Evolutionary conservation across 2,888 invertebrate species (phyloP).

Genomic region (Drosophila ezoana): DNA sequence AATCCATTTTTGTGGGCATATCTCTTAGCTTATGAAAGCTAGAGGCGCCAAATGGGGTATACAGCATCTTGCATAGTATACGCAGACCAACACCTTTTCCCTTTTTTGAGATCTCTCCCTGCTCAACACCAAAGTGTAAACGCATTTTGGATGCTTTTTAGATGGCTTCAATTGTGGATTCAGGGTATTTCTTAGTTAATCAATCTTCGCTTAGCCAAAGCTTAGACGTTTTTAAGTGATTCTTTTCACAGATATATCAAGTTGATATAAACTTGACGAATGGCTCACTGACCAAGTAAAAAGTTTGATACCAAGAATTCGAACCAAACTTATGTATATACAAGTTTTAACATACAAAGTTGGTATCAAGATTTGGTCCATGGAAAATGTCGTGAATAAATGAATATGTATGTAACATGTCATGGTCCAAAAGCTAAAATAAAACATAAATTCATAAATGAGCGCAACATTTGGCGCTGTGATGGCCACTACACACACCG

Average conservation of each 20-base stretch:
- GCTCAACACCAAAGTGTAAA: too few relatives aligned
- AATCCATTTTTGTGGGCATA: too few relatives aligned
- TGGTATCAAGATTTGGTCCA: conserved; percentile 16
- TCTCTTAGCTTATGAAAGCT: too few relatives aligned
- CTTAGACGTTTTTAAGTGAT: background rate
- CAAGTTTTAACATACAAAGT: background rate
- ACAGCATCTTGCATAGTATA: too few relatives aligned
- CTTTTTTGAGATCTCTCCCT: too few relatives aligned
- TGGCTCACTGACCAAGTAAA: too few relatives aligned
- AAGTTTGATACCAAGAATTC: too few relatives aligned
- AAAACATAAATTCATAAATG: conserved; percentile 54
- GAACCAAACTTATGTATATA: background rate
- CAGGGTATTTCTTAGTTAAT: background rate
- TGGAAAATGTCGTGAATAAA: conserved; percentile 30
- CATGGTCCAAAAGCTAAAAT: conserved; percentile 41
- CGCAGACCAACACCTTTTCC: too few relatives aligned
- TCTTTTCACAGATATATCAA: background rate
- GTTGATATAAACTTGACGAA: background rate
- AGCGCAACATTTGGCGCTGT: conserved; percentile 38
- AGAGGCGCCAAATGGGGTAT: too few relatives aligned
- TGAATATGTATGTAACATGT: conserved; percentile 15
- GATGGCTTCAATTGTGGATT: background rate
- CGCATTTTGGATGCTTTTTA: too few relatives aligned
- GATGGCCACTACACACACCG: conserved; percentile 19
- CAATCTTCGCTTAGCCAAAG: background rate